Conservation (phyloP, 1,140 invertebrate species). For the Drosophila asahinai region DNA sequence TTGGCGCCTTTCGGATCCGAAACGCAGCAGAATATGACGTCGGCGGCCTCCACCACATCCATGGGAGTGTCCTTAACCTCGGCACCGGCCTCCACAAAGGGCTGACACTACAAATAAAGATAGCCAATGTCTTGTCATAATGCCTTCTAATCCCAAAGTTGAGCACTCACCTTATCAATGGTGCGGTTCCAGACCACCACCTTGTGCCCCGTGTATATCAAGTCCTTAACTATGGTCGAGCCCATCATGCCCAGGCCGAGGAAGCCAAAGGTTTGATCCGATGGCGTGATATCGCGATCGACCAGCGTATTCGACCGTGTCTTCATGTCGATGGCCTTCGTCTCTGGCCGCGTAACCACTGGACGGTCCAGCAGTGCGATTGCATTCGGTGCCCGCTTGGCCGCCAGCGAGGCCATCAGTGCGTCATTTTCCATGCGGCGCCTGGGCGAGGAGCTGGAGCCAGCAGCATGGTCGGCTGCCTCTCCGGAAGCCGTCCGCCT, state of each 20-base stretch:
- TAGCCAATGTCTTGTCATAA: neutral
- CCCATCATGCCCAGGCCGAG: slow-evolving; percentile 98
- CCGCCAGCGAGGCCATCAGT: slow-evolving; percentile 52
- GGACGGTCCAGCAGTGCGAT: slow-evolving; percentile 81
- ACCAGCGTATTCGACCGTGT: slow-evolving; percentile 92
- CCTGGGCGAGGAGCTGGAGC: slow-evolving; percentile 55
- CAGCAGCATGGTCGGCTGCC: slow-evolving; percentile 43
- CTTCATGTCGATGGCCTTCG: slow-evolving; percentile 91
- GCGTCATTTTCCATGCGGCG: slow-evolving; percentile 61
- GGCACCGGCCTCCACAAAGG: slow-evolving; percentile 91
- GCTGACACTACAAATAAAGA: slow-evolving; percentile 87
- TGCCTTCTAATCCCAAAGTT: too few relatives aligned
- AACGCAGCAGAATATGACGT: slow-evolving; percentile 98
- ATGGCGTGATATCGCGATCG: slow-evolving; percentile 94
- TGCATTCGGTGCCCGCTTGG: slow-evolving; percentile 73
- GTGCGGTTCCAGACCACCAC: slow-evolving; percentile 98
- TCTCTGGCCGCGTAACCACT: slow-evolving; percentile 87
- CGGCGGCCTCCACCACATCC: slow-evolving; percentile 95
- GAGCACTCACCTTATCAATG: slow-evolving; percentile 91
- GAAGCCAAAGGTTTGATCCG: slow-evolving; percentile 96
- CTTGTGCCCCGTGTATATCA: slow-evolving; percentile 96
- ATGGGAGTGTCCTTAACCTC: slow-evolving; percentile 93
- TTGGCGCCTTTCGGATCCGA: slow-evolving; percentile 96
- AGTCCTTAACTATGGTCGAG: slow-evolving; percentile 97
- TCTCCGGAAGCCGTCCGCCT: slow-evolving; percentile 55